A percentile compares a stretch with the other conserved stretches of the same genome.
Evolutionary conservation across 2,797 vertebrate species (phyloP).

Genomic region (Crypturellus tataupa): DNA sequence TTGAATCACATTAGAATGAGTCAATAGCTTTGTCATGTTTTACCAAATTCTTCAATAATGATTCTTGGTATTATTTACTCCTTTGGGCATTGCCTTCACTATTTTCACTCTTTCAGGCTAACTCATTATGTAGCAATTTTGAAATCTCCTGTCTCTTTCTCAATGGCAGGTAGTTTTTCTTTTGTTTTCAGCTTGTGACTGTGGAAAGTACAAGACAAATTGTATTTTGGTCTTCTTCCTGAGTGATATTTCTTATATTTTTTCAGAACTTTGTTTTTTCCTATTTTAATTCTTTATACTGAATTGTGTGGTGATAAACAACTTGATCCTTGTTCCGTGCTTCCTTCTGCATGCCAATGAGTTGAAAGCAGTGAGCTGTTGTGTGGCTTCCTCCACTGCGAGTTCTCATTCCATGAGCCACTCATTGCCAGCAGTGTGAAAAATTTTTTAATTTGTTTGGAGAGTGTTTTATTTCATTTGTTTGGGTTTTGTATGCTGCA

Average conservation of each 20-base stretch:
- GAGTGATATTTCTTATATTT: not conserved
- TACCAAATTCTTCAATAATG: not conserved
- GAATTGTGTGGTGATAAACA: not conserved
- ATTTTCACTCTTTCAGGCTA: not conserved
- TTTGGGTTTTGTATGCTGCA: not conserved
- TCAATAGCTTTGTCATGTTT: not conserved
- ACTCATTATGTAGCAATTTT: not conserved
- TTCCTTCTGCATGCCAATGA: not conserved
- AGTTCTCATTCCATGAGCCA: not conserved
- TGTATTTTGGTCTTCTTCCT: not conserved
- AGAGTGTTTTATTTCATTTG: not conserved
- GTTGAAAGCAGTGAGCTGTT: not conserved
- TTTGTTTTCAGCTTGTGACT: not conserved
- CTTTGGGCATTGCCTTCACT: not conserved
- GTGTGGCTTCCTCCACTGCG: not conserved
- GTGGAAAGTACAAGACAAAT: not conserved
- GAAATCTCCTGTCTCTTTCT: not conserved
- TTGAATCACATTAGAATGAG: not conserved
- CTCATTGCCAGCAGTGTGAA: not conserved
- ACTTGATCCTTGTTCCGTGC: not conserved
- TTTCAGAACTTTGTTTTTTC: not conserved
- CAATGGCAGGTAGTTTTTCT: not conserved
- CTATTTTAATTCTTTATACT: not conserved
- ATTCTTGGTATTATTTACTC: not conserved
- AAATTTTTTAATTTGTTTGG: not conserved